Evolutionary conservation across 2,113 vertebrate species (phyloP).

Genomic region (Neopipo cinnamomea): DNA sequence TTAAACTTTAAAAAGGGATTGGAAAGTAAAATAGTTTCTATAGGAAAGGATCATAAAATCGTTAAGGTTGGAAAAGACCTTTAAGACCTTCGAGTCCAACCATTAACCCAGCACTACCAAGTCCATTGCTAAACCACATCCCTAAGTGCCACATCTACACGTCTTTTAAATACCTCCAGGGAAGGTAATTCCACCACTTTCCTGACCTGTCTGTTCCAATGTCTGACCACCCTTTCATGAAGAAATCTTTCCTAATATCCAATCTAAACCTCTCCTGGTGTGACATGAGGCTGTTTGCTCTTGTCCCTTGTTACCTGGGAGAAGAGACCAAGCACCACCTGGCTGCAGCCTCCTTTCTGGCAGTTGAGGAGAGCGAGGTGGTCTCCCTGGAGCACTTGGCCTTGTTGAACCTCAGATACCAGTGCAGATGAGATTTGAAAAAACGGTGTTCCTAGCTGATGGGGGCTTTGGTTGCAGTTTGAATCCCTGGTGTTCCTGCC

Average conservation of each 20-base stretch:
- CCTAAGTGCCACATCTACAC: accelerated
- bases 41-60: background rate
- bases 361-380: background rate
- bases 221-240: background rate
- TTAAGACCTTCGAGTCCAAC: background rate
- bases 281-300: background rate
- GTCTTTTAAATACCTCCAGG: background rate
- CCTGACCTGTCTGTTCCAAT: background rate
- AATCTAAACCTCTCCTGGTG: background rate
- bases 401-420: background rate
- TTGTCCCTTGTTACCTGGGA: background rate
- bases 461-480: background rate
- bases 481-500: background rate
- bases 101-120: background rate
- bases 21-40: background rate
- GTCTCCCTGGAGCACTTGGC: background rate
- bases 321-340: background rate
- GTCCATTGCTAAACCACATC: background rate
- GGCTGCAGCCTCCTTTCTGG: background rate
- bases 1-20: background rate
- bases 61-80: background rate
- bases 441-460: background rate
- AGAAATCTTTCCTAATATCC: background rate
- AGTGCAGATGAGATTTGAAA: background rate
- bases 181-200: background rate